Percentiles rank a stretch among this genome's conserved stretches.
Evolutionary conservation across 2,113 vertebrate genomes (phyloP).

Genomic region (Eublepharis macularius): DNA sequence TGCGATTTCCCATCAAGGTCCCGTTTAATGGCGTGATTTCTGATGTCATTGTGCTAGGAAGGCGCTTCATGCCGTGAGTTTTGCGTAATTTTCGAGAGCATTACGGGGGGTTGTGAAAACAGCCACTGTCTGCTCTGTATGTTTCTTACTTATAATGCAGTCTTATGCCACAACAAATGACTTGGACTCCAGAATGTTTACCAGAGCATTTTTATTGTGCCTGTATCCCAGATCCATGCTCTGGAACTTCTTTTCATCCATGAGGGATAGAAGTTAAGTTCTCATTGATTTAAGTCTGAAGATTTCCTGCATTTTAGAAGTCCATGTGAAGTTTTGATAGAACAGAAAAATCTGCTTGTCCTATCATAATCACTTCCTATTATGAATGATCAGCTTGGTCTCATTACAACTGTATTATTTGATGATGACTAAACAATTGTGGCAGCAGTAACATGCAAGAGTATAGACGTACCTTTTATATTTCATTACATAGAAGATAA

Average conservation of each 20-base stretch:
- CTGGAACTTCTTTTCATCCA: not conserved
- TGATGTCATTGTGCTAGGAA: no score
- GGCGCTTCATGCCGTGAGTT: no score
- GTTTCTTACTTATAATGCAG: not conserved
- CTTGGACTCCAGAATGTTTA: not conserved
- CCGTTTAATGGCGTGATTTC: no score
- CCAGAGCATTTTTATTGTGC: not conserved
- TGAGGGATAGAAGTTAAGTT: not conserved
- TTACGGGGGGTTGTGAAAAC: no score
- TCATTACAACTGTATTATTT: not conserved
- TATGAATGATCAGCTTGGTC: not conserved
- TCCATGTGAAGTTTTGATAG: constrained; percentile 4
- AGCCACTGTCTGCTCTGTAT: not conserved
- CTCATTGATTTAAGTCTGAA: not conserved
- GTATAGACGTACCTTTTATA: not conserved
- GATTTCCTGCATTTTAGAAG: not conserved
- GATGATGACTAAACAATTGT: not conserved
- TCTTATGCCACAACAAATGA: not conserved
- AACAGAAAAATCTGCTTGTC: not conserved
- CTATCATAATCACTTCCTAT: not conserved
- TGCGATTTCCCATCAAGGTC: no score
- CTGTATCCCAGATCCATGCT: not conserved
- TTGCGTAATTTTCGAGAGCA: no score
- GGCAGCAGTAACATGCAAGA: not conserved
- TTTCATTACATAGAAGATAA: constrained; percentile 12